Base-by-base conservation (phyloP, 2,888 invertebrate genomes). In the Caenorhabditis zanzibari region DNA sequence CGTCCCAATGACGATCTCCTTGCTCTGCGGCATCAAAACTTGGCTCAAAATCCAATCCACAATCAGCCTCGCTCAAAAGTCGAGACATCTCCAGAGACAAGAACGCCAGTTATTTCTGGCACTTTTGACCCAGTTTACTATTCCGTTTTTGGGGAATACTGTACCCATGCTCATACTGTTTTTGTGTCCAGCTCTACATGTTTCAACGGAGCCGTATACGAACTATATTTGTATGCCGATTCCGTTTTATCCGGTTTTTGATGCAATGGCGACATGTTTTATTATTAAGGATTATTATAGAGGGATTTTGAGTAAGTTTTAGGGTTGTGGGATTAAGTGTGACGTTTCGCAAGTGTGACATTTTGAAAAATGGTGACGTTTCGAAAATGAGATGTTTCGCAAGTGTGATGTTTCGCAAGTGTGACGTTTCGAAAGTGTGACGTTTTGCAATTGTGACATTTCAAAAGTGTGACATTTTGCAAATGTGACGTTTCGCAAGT, bases 81-180 rank as follows among this genome's bases (percentile, higher is more conserved):
- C 76, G 3, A 26, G 24, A 4, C 76, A 68, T 6, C 28, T 76
- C 0, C 76, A 76, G 52, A 68, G 19, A 41, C 76, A 76, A 52
- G 76, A 76, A 69, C 68, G 76, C 0, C 76, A 76, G 24, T 49
- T 76, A 41, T 76, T 76, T 41, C 26, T 76, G 6, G 76, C 76
- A 9, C 52, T 76, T 0, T 58, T 76, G n/a, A 49, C 58, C 7
- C 79, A 79, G 16, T 79, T 79, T 47, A 63, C n/a, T 19, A 41
- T 79, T 12, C 79, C 79, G n/a, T 72, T 79, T 35, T 41, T 79
- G n/a, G 69, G 79, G n/a, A 79, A 79, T 63, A 79, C 71, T 2
- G 22, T 79, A 0, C 79, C 79, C 2, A 72, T 79, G 71, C 38
- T 72, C 0, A 22, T 79, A 4, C 41, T 79, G 9, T 72, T 79